phyloP scores from a whole-genome alignment of 2,113 vertebrate species.

The Stegostoma tigrinum region DNA sequence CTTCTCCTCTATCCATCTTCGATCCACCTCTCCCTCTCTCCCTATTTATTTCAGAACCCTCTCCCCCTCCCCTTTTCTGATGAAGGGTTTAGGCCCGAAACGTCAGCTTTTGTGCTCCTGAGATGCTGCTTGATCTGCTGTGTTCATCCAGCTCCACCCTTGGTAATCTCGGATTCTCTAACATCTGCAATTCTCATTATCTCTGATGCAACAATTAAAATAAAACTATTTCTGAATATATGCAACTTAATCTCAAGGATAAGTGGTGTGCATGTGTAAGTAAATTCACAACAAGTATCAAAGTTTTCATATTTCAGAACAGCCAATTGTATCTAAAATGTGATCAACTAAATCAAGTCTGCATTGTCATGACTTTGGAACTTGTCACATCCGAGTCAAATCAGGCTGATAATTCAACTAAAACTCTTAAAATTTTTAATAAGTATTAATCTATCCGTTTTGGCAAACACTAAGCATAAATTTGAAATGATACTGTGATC shows the following conservation, averaged over 20 bases:
- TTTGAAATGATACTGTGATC: neutral
- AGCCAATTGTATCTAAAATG: neutral
- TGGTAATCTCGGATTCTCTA: no score
- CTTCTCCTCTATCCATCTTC: no score
- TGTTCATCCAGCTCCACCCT: no score
- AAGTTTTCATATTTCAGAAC: neutral
- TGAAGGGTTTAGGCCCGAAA: no score
- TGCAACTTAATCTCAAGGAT: neutral
- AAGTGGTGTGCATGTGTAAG: neutral
- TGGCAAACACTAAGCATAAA: neutral
- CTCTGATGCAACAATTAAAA: no score
- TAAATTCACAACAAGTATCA: neutral
- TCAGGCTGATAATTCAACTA: neutral
- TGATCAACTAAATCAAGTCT: neutral
- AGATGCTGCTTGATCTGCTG: no score
- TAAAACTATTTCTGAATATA: neutral
- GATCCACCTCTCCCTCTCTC: no score
- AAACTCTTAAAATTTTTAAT: neutral
- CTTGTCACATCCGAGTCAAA: neutral
- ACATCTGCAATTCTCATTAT: no score
- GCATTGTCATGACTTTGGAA: neutral
- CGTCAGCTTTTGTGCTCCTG: no score
- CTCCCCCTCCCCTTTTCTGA: no score
- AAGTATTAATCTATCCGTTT: neutral
- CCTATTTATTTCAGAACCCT: no score